Base-by-base conservation (phyloP, 2,113 vertebrate species). In the Turnix velox region DNA sequence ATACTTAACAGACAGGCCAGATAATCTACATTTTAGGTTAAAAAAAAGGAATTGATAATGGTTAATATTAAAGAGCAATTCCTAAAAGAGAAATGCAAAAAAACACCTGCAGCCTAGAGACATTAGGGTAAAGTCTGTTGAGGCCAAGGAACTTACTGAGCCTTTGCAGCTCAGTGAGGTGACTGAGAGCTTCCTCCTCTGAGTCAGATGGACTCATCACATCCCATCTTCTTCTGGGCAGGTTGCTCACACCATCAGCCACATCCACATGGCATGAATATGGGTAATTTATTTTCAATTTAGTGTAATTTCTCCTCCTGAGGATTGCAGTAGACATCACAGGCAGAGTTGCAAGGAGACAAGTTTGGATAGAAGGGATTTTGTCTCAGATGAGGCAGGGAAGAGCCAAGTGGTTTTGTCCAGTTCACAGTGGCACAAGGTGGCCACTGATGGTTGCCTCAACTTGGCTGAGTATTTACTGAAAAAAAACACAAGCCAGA, bases 21-120 rank as follows among this genome's bases (percentile, higher is more conserved):
- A 75, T 84, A 82, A 92, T 72, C 84, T 87, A 76, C 42, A 40
- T 84, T 94, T 82, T 87, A 85, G 45, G 31, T 75, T 82, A 76
- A 92, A 92, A 92, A 92, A 94, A 87, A 72, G 40, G 78, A 91
- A 92, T 94, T 85, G 76, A 61, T 91, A 68, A 91, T 17, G 14
- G 49, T 52, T 80, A 88, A 69, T 88, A 92, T 49, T 90, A 58
- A 93, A 75, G 85, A 77, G 63, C 25, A 62, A 90, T 58, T 90
- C 86, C 63, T 90, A 66, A 90, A 80, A 85, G 58, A 71, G 63
- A 93, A 93, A 88, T 76, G 63, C 85, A 80, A 94, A 90, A 80
- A 94, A 90, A 80, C 37, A 76, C 35, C 54, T 61, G 63, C 91
- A 94, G 63, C 39, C 37, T 82, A 4, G 4, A 85, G 92, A 79